These are phyloP conservation scores for Campoletis sonorensis DNA, from an alignment of 1,140 invertebrate genomes.

Conservation along the genomic window DNA sequence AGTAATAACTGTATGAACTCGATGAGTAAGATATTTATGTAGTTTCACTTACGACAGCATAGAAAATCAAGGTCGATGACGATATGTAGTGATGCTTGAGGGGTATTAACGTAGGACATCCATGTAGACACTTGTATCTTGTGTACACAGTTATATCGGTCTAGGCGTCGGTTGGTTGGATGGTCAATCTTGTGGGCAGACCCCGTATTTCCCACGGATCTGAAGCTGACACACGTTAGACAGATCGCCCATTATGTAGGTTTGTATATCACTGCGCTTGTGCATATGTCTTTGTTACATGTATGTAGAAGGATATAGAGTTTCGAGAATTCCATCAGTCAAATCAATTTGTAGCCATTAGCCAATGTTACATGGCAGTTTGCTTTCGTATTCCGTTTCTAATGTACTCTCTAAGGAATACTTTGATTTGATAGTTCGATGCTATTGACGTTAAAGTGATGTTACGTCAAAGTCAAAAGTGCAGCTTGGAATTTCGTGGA, in stretches of 20 bases:
- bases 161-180: slow-evolving; percentile 52
- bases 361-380: slow-evolving; percentile 51
- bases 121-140: not conserved
- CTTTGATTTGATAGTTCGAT: slow-evolving; percentile 11
- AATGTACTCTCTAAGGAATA: not conserved
- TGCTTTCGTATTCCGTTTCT: slow-evolving; percentile 39
- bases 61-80: not conserved
- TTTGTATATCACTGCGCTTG: slow-evolving; percentile 65
- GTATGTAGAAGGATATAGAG: slow-evolving; percentile 63
- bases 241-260: slow-evolving; percentile 72
- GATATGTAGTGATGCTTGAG: not conserved
- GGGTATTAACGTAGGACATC: not conserved
- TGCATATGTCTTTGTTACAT: not conserved
- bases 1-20: not conserved
- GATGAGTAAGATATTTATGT: slow-evolving; percentile 22
- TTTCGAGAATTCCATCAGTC: slow-evolving; percentile 73
- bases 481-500: too few relatives aligned
- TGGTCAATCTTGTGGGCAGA: slow-evolving; percentile 55
- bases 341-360: slow-evolving; percentile 76
- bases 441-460: not conserved
- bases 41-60: slow-evolving; percentile 1
- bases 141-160: slow-evolving; percentile 6
- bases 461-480: not conserved
- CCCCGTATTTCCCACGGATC: slow-evolving; percentile 66
- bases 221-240: slow-evolving; percentile 72